These are phyloP conservation scores for Dendrolimus kikuchii DNA, from an alignment of 1,140 invertebrate genomes.

Conservation along the genomic window DNA sequence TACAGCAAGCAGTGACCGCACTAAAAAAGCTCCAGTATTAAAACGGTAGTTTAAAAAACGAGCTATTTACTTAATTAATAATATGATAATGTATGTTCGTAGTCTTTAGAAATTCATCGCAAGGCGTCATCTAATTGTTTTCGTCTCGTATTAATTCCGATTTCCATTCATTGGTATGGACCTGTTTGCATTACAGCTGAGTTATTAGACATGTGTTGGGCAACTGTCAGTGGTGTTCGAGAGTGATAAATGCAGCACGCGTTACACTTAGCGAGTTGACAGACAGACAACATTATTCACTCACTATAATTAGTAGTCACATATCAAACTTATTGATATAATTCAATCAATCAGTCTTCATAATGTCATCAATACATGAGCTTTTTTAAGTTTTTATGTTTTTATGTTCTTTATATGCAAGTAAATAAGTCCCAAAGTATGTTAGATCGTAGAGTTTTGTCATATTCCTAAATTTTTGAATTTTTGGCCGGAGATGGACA, in stretches of 20 bases:
- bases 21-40: too few relatives aligned
- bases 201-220: conserved; percentile 19
- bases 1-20: too few relatives aligned
- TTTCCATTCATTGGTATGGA: conserved; percentile 7
- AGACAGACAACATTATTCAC: conserved; percentile 34
- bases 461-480: too few relatives aligned
- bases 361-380: background rate
- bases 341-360: conserved; percentile 47
- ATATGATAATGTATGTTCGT: too few relatives aligned
- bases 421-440: too few relatives aligned
- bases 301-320: conserved; percentile 29
- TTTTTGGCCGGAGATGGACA: too few relatives aligned
- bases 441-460: too few relatives aligned
- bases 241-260: conserved; percentile 33
- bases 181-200: background rate
- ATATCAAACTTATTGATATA: conserved; percentile 52
- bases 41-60: too few relatives aligned
- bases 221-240: conserved; percentile 34
- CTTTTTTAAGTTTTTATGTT: too few relatives aligned
- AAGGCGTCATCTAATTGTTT: background rate
- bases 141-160: background rate
- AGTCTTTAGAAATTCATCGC: conserved; percentile 1
- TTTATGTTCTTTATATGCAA: too few relatives aligned
- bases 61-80: too few relatives aligned
- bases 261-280: conserved; percentile 29